Evolutionary conservation across 1,140 invertebrate genomes (phyloP).

Genomic region (Penaeus indicus): DNA sequence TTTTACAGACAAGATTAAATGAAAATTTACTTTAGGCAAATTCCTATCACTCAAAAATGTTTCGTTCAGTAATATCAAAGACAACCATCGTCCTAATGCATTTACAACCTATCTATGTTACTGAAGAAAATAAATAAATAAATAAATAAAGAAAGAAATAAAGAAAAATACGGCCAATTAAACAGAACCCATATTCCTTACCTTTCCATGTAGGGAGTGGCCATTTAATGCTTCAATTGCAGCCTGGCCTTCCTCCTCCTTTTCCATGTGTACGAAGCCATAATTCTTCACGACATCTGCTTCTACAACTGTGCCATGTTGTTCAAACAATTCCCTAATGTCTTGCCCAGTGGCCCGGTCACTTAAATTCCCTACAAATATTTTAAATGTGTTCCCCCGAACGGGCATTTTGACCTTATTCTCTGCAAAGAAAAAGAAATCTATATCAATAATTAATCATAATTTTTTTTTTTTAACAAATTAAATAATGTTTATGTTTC

Average conservation of each 20-base stretch:
- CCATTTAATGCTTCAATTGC: conserved; percentile 94
- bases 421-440: conserved; percentile 24
- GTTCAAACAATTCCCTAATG: conserved; percentile 91
- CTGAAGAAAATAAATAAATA: too few relatives aligned
- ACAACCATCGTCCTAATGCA: too few relatives aligned
- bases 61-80: too few relatives aligned
- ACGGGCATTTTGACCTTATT: conserved; percentile 55
- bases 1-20: too few relatives aligned
- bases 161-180: too few relatives aligned
- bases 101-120: too few relatives aligned
- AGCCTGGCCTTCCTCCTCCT: conserved; percentile 88
- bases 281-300: conserved; percentile 97
- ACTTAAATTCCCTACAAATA: conserved; percentile 94
- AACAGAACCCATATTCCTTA: conserved; percentile 73
- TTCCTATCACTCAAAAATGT: too few relatives aligned
- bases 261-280: conserved; percentile 98
- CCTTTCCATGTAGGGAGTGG: conserved; percentile 85
- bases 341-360: conserved; percentile 89
- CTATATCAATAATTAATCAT: not conserved
- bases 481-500: not conserved
- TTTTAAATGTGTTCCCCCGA: conserved; percentile 78
- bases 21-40: too few relatives aligned
- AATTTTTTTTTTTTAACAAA: not conserved
- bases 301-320: conserved; percentile 95
- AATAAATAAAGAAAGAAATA: too few relatives aligned